Base-by-base conservation (phyloP, 2,113 vertebrate genomes). In the Ranitomeya imitator region DNA sequence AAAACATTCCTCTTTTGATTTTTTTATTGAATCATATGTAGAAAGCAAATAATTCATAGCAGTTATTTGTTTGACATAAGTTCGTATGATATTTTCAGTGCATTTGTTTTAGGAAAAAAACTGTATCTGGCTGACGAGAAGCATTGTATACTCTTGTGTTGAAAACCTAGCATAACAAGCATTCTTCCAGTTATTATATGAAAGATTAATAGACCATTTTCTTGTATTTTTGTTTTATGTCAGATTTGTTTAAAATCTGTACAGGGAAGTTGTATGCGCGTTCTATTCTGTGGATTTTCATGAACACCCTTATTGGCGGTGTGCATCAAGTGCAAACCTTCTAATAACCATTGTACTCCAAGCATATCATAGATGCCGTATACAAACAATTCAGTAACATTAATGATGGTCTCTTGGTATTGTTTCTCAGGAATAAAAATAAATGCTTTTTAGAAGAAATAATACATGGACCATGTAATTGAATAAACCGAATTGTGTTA, bases 401-500 rank as follows among this genome's bases (percentile, higher is more conserved):
- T 78, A 78, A 86, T n/a, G 16, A 51, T 65, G 31, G 59, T 65
- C 12, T 74, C 26, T 60, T 78, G 37, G 26, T 77, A 61, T 86
- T 74, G 59, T 63, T 76, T 86, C 85, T 23, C 45, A 65, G 51
- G 45, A 79, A 79, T 65, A 86, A 78, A 63, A 79, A 54, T 86
- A 65, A 86, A 78, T 54, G 52, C 15, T 86, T 65, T 79, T 15
- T 86, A 26, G 21, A 65, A 65, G 37, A 79, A 86, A 79, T 65
- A 79, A 67, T 76, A 77, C 73, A 65, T 79, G 45, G 45, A 79
- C 85, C 74, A 63, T 86, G 85, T 86, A 86, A 86, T 86, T 86
- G 74, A 86, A 86, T 86, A 78, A 78, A 76, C 55, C 78, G 78
- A 45, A 78, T 60, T 60, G 15, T 4, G 21, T 14, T 23, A 86